Base-by-base conservation (phyloP, 2,888 invertebrate genomes). In the Drosophila koepferae region DNA sequence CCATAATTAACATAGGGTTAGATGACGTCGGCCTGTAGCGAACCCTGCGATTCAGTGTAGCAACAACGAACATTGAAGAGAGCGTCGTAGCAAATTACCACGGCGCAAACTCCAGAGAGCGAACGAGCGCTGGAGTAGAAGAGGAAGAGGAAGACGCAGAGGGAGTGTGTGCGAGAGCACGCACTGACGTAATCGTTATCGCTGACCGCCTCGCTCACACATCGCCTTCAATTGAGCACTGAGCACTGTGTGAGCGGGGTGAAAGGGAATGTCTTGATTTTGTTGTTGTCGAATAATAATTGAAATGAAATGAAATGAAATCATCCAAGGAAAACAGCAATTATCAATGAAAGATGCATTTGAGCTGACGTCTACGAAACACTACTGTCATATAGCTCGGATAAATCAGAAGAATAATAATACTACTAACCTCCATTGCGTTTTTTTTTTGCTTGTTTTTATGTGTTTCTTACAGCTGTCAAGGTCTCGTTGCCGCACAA, bases 351-450 rank as follows among this genome's bases (percentile, higher is more conserved):
- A 72, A 83, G 80, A 77, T 65, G 48, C 66, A 69, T 74, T 80
- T 55, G 46, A 64, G 60, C 53, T 49, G 46, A 14, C 63, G 60
- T 43, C 51, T 46, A 72, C 65, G 49, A 56, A 48, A 23, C 59
- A 12, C 43, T 43, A 54, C 23, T 54, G 48, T 54, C 65, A 67
- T 61, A 63, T 38, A 56, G 65, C 64, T 64, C 58, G 60, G 56
- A 54, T 53, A 56, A 68, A 59, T 58, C 63, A 65, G 51, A 77
- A 61, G 41, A 72, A 59, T 18, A 63, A 51, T 56, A 72, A 51
- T 36, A 70, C 60, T 68, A 89, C 89, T 89, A 86, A 90, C 89
- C 89, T 90, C 89, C 91, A 91, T 85, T 64, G 49, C 76, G 60
- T 68, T 70, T 73, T 68, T 70, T 73, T 73, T 65, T 76, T 66